Conservation (phyloP, 2,113 vertebrate genomes). For the Lepus europaeus region DNA sequence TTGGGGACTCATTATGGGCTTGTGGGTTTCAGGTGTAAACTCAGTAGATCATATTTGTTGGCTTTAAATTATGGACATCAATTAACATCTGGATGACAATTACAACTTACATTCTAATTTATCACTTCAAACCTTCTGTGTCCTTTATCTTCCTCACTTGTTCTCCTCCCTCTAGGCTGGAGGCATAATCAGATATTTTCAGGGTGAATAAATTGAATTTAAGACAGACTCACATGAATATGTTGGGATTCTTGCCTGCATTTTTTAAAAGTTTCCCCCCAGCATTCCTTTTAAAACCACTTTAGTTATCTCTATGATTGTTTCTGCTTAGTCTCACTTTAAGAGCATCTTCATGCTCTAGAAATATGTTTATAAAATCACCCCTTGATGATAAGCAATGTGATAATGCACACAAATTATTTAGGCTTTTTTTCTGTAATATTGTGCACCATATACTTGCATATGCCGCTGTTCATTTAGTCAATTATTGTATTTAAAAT, state of each 20-base stretch:
- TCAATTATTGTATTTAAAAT: conserved; percentile 80
- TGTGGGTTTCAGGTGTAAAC: neutral
- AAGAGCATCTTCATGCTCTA: conserved; percentile 75
- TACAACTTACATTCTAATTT: conserved; percentile 50
- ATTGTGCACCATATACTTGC: conserved; percentile 70
- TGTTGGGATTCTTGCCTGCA: conserved; percentile 63
- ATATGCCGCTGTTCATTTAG: conserved; percentile 74
- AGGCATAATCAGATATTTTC: conserved; percentile 68
- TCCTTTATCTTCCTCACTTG: conserved; percentile 65
- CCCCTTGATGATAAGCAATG: conserved; percentile 78
- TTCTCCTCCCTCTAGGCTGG: conserved; percentile 54
- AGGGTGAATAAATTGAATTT: conserved; percentile 64
- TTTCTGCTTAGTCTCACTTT: conserved; percentile 76
- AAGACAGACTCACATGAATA: conserved; percentile 63
- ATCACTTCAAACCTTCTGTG: neutral
- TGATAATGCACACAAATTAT: conserved; percentile 73
- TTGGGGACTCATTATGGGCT: neutral
- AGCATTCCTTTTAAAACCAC: conserved; percentile 69
- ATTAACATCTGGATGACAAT: neutral
- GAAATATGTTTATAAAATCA: conserved; percentile 78
- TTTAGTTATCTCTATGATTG: conserved; percentile 69
- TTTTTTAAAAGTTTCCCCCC: conserved; percentile 71
- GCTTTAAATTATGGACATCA: neutral
- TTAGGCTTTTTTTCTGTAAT: conserved; percentile 56
- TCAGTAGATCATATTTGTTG: conserved; percentile 30